A percentile compares a stretch with the other conserved stretches of the same genome.
These are phyloP conservation scores for Drosophila biarmipes DNA, from an alignment of 1,140 invertebrate genomes.

Conservation along the genomic window DNA sequence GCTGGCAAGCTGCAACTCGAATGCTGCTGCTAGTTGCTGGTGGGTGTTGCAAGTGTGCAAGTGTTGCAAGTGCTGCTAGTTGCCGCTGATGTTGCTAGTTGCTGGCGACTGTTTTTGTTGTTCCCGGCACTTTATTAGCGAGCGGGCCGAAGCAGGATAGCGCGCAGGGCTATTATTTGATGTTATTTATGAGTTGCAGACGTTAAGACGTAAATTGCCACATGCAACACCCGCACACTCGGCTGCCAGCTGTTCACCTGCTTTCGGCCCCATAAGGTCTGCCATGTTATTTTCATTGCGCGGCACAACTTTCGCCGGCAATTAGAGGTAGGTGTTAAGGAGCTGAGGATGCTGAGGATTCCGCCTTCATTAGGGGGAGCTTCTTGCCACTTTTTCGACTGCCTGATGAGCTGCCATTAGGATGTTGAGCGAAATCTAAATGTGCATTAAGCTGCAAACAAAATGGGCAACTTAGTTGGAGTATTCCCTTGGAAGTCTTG, in stretches of 20 bases:
- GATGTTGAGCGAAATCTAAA: slow-evolving; percentile 56
- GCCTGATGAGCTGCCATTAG: slow-evolving; percentile 66
- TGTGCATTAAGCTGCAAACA: slow-evolving; percentile 53
- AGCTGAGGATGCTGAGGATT: slow-evolving; percentile 14
- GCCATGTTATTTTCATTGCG: slow-evolving; percentile 56
- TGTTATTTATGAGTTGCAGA: slow-evolving; percentile 71
- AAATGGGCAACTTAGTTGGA: slow-evolving; percentile 56
- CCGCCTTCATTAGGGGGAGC: slow-evolving; percentile 37
- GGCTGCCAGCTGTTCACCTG: slow-evolving; percentile 17
- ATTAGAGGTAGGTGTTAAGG: slow-evolving; percentile 63
- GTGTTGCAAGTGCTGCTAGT: slow-evolving; percentile 18
- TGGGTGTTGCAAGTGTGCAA: slow-evolving; percentile 24
- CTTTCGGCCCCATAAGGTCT: slow-evolving; percentile 31
- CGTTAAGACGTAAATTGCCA: slow-evolving; percentile 34
- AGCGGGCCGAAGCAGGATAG: not conserved
- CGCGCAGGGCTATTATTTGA: slow-evolving; percentile 57
- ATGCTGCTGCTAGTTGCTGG: slow-evolving; percentile 16
- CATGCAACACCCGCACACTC: slow-evolving; percentile 17
- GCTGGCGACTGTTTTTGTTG: slow-evolving; percentile 28
- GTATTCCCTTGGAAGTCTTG: not conserved
- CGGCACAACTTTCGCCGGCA: slow-evolving; percentile 42
- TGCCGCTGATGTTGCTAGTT: slow-evolving; percentile 31
- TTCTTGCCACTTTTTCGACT: slow-evolving; percentile 22
- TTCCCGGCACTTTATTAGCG: slow-evolving; percentile 62
- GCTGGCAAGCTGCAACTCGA: slow-evolving; percentile 26